phyloP scores from a whole-genome alignment of 2,888 invertebrate genomes.

The Stegana nigrithorax region DNA sequence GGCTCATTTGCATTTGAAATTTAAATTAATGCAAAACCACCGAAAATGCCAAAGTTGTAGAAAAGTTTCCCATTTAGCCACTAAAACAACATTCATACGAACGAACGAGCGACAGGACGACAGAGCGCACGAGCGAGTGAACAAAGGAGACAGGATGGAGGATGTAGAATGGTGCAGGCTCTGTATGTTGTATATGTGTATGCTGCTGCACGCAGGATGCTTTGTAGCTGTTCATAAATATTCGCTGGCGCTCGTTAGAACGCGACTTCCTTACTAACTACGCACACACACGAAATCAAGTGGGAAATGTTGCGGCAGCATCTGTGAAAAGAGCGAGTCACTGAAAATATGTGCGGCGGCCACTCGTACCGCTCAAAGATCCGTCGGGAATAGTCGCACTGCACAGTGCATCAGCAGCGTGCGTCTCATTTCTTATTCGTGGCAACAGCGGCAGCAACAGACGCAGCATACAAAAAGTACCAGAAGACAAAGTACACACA shows the following conservation, averaged over 20 bases:
- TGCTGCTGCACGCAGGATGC: slow-evolving; percentile 18
- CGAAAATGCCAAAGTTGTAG: slow-evolving; percentile 53
- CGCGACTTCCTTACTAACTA: slow-evolving; percentile 62
- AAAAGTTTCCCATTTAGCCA: slow-evolving; percentile 43
- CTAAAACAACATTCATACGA: too few relatives aligned
- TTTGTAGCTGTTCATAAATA: slow-evolving; percentile 59
- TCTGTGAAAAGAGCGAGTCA: slow-evolving; percentile 39
- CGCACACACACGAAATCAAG: slow-evolving; percentile 58
- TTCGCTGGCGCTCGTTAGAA: slow-evolving; percentile 62
- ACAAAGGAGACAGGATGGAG: too few relatives aligned
- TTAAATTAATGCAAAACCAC: slow-evolving; percentile 64
- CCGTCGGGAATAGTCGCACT: not conserved
- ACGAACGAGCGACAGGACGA: too few relatives aligned
- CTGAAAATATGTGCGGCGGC: slow-evolving; percentile 53
- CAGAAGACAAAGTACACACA: too few relatives aligned
- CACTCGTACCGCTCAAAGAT: slow-evolving; percentile 17
- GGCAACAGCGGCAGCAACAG: slow-evolving; percentile 34
- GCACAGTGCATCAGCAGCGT: slow-evolving; percentile 19
- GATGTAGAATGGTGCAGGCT: too few relatives aligned
- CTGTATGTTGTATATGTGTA: slow-evolving; percentile 11
- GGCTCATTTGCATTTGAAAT: slow-evolving; percentile 65
- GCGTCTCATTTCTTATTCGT: slow-evolving; percentile 60
- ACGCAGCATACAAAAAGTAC: too few relatives aligned
- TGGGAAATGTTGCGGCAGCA: slow-evolving; percentile 55
- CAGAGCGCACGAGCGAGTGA: too few relatives aligned